Evolutionary conservation across 2,888 invertebrate genomes (phyloP), one percentile per base, ranked within the genome.

Genomic region (Mechanitis messenoides): DNA sequence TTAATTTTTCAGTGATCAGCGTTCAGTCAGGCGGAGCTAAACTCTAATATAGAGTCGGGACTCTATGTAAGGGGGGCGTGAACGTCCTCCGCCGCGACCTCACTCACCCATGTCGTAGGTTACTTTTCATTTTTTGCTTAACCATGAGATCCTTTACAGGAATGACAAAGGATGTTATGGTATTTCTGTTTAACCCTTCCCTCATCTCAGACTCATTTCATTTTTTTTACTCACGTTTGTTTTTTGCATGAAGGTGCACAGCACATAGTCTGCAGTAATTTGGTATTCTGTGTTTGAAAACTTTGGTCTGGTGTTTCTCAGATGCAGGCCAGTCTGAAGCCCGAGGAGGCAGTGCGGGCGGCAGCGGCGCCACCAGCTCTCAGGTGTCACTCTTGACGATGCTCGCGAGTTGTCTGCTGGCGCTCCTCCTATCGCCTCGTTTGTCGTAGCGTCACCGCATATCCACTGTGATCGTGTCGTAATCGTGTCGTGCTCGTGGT

Each of bases 1-100:
- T 87, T 86, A 75, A 86, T 87, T 78, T 90, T 90, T 88, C 90
- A 90, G 90, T 88, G 83, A 77, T 86, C 85, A 83, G 74, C 85
- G 80, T 89, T 78, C 89, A 89, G 78, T 87, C 89, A 77, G 78
- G 76, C 71, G 88, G 87, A 78, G 88, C 88, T 82, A 85, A 84
- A 85, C 80, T 89, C 76, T 90, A 89, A 78, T 77, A 74, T 79
- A 81, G 83, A 80, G 79, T 72, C 78, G 70, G 76, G 81, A 78
- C 80, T 77, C 76, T 82, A 74, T 74, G 72, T 79, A 78, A 87
- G 87, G 86, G 84, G 87, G 80, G 72, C 77, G 66, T 73, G 68
- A 76, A 74, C 71, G 74, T 76, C 84, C 88, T 87, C 87, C 88
- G 88, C 85, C 84, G 85, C 82, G 83, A 74, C 86, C 77, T 78